These are phyloP conservation scores for Syngnathus typhle DNA, from an alignment of 2,113 vertebrate genomes.

Conservation along the genomic window DNA sequence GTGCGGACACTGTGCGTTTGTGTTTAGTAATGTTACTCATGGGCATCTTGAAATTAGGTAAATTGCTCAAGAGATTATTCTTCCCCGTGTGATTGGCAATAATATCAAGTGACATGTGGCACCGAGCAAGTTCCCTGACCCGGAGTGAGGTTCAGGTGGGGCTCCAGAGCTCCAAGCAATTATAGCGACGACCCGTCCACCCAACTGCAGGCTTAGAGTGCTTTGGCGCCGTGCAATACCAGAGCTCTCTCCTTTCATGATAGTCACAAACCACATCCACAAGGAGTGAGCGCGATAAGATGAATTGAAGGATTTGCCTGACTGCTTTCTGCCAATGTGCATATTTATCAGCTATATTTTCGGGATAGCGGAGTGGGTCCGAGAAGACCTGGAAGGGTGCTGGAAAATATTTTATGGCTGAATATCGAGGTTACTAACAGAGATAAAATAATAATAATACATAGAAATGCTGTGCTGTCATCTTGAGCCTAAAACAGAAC, in stretches of 20 bases:
- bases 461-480: no score
- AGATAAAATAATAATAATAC: no score
- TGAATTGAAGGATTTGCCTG: slow-evolving; percentile 63
- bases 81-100: neutral
- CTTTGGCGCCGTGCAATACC: slow-evolving; percentile 26
- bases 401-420: slow-evolving; percentile 15
- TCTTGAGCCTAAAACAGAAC: slow-evolving; percentile 12
- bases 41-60: no score
- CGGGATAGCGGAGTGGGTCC: slow-evolving; percentile 20
- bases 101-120: slow-evolving; percentile 22
- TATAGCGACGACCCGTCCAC: slow-evolving; percentile 41
- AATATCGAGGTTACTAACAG: no score
- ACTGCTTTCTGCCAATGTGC: slow-evolving; percentile 31
- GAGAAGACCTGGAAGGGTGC: slow-evolving; percentile 12
- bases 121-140: slow-evolving; percentile 28
- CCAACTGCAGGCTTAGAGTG: slow-evolving; percentile 42
- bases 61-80: no score
- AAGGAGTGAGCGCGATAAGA: slow-evolving; percentile 57
- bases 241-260: slow-evolving; percentile 54
- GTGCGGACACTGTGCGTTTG: neutral
- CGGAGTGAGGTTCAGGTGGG: slow-evolving; percentile 62
- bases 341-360: slow-evolving; percentile 43
- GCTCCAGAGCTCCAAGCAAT: slow-evolving; percentile 52
- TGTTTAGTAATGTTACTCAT: neutral
- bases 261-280: slow-evolving; percentile 42